A percentile compares a stretch with the other conserved stretches of the same genome.
Conservation (phyloP, 2,113 vertebrate genomes). For the Xiphophorus hellerii region DNA sequence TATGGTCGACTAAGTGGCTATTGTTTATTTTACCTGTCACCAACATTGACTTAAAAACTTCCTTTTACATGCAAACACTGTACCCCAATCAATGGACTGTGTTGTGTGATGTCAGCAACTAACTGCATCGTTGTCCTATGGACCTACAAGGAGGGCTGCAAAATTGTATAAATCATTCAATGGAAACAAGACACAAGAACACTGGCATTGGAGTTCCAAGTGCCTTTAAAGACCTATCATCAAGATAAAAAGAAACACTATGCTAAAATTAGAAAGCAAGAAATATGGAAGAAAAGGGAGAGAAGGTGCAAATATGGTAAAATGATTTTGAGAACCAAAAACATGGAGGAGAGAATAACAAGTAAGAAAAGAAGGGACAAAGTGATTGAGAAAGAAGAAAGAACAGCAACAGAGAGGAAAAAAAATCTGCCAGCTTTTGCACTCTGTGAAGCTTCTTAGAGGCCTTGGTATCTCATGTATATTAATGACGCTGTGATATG, state of each 20-base stretch:
- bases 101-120: too few relatives aligned
- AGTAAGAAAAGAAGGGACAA: constrained; percentile 32
- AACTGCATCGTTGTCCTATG: too few relatives aligned
- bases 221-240: neutral
- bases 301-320: constrained; percentile 17
- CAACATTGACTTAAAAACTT: too few relatives aligned
- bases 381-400: constrained; percentile 12
- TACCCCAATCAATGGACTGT: too few relatives aligned
- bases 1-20: too few relatives aligned
- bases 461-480: constrained; percentile 80
- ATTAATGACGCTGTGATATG: constrained; percentile 80
- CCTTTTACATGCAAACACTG: too few relatives aligned
- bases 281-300: neutral
- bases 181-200: too few relatives aligned
- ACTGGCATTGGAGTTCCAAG: neutral
- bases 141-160: too few relatives aligned
- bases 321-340: constrained; percentile 28
- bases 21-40: too few relatives aligned
- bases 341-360: constrained; percentile 19
- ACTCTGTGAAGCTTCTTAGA: constrained; percentile 77
- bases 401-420: constrained; percentile 55
- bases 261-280: neutral
- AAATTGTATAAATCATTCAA: too few relatives aligned
- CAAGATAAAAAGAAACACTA: neutral
- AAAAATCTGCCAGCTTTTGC: constrained; percentile 42